These are phyloP conservation scores for Pantala flavescens DNA, from an alignment of 1,140 invertebrate genomes.

Conservation along the genomic window DNA sequence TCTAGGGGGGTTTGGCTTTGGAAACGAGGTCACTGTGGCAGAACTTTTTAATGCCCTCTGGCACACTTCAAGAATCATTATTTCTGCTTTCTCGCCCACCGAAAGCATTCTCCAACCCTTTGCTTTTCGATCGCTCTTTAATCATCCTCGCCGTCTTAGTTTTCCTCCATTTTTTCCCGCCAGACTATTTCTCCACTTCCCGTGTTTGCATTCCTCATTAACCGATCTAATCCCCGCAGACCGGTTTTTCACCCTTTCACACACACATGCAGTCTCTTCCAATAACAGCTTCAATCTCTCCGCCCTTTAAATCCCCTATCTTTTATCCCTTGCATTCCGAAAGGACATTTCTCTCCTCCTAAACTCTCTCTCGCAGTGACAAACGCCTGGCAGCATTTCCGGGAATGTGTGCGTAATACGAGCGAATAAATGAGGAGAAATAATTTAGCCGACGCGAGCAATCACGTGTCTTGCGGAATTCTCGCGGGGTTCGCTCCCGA, in stretches of 20 bases:
- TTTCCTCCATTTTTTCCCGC: no score
- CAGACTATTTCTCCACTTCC: not conserved
- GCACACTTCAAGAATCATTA: not conserved
- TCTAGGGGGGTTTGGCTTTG: not conserved
- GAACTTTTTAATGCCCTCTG: conserved; percentile 9
- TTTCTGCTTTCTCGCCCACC: not conserved
- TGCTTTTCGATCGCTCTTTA: no score
- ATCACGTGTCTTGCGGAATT: not conserved
- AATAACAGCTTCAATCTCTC: not conserved
- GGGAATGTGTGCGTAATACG: not conserved
- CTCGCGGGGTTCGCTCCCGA: no score
- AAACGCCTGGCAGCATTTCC: not conserved
- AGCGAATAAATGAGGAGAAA: not conserved
- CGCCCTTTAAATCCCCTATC: not conserved
- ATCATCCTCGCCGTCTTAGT: no score
- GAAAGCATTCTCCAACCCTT: not conserved
- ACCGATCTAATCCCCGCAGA: not conserved
- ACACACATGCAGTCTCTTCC: not conserved
- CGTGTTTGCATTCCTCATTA: conserved; percentile 3
- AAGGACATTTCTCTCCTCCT: not conserved
- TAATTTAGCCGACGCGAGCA: not conserved
- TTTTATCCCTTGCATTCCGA: not conserved
- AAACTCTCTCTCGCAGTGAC: not conserved
- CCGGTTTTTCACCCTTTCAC: not conserved
- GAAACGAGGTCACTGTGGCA: not conserved